Percentiles rank a stretch among this genome's conserved stretches.
Conservation (phyloP, 2,888 invertebrate species). For the Drosophila quinaria region DNA sequence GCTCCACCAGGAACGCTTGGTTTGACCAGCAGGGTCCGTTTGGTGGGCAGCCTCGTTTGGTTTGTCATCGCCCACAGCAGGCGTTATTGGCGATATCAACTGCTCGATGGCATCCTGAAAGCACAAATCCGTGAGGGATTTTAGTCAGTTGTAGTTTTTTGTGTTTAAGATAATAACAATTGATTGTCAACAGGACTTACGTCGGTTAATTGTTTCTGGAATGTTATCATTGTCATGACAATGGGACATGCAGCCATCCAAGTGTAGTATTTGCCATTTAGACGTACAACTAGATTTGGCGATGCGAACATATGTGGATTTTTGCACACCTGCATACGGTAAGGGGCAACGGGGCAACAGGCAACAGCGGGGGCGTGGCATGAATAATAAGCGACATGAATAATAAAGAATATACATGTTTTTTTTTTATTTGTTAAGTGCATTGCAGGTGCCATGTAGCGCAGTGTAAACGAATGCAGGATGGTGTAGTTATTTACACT, state of each 20-base stretch:
- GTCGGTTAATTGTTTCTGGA: slow-evolving; percentile 93
- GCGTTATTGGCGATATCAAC: slow-evolving; percentile 67
- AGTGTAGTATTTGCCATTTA: slow-evolving; percentile 95
- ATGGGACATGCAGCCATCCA: slow-evolving; percentile 97
- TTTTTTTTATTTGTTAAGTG: slow-evolving; percentile 42
- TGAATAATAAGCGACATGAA: slow-evolving; percentile 37
- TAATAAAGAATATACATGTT: slow-evolving; percentile 23
- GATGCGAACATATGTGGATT: slow-evolving; percentile 92
- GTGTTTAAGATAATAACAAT: background rate
- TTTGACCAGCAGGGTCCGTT: slow-evolving; percentile 71
- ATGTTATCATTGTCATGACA: slow-evolving; percentile 94
- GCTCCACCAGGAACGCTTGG: slow-evolving; percentile 88
- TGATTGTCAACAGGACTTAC: slow-evolving; percentile 86
- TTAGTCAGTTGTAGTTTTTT: slow-evolving; percentile 12
- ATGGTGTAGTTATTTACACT: slow-evolving; percentile 31
- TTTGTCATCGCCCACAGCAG: slow-evolving; percentile 62
- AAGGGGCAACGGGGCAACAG: slow-evolving; percentile 36
- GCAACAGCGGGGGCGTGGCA: slow-evolving; percentile 27
- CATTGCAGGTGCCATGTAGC: slow-evolving; percentile 33
- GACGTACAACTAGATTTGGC: slow-evolving; percentile 93
- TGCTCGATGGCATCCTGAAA: slow-evolving; percentile 84
- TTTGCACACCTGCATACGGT: slow-evolving; percentile 86
- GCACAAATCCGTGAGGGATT: background rate
- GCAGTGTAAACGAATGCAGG: slow-evolving; percentile 34
- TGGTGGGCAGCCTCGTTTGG: slow-evolving; percentile 46